Evolutionary conservation across 2,113 vertebrate genomes (phyloP), one percentile per base, ranked within the genome.

Genomic region (Furnarius figulus): DNA sequence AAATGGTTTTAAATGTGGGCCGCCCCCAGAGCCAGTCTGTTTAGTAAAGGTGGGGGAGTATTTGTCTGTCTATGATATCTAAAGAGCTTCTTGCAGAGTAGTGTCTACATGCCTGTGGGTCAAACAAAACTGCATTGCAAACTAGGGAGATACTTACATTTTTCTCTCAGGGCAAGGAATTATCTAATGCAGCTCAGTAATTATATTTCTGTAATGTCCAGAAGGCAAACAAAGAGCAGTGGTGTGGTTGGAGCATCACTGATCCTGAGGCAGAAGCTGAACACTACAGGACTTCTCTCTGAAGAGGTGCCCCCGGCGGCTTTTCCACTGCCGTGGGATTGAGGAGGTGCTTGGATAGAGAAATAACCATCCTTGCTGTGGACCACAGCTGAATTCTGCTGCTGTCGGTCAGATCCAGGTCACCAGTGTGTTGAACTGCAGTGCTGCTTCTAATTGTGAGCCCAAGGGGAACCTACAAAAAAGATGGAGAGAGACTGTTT

Each of bases 21-120:
- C 77, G 59, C 87, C 85, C 93, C 94, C 90, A 22, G 78, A 92
- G 58, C 28, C 87, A 44, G 78, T 44, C 85, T 91, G 95, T 20
- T 93, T 79, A 4, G 46, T 27, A 8, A 39, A 89, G 62, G 2
- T 90, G 80, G 90, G 88, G 56, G 84, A 75, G 40, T 85, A 50
- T 90, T 93, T 94, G 76, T 94, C 75, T 95, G 94, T 24, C 85
- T 93, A 71, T 11, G 76, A 13, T 10, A 74, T 20, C 47, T 72
- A 6, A 16, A 14, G 73, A 79, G 63, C 67, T 87, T 23, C 78
- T 82, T 58, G n/a, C 78, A 91, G 75, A 42, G 55, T 39, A 5
- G 6, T 28, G 28, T 74, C 59, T 65, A 3, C 67, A 40, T 59
- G 65, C 14, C 35, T 3, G 1, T 77, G 66, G 63, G 78, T 95